Base-by-base conservation (phyloP, 2,797 vertebrate genomes). In the Cephalopachus bancanus region DNA sequence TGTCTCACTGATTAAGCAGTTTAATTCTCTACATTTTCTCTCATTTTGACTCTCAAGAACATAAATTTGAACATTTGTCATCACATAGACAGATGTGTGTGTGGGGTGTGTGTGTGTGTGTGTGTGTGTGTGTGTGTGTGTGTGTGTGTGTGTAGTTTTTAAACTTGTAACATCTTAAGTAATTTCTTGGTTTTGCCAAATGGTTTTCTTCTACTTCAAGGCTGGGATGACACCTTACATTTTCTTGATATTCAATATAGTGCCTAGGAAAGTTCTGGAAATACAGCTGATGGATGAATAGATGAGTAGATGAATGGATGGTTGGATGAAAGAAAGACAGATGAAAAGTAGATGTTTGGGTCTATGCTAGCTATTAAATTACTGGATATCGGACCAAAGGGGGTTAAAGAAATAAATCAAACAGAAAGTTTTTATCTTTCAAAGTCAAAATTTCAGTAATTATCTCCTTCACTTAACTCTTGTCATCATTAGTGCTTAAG, bases 381-480 rank as follows among this genome's bases (percentile, higher is more conserved):
- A 80, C 75, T 64, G 14, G 15, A 83, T 62, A 33, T 59, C 30
- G 71, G 20, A 3, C 10, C 51, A 80, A 20, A 74, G 20, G 10
- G 7, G 5, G 1, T 57, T 59, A 59, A 84, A 95, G 6, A 83
- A 57, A 62, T 44, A 74, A 65, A 83, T 69, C 26, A 90, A 84
- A 12, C 24, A 49, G 49, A 86, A 30, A 17, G 37, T 81, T 24
- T 87, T 60, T 49, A 78, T 49, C 76, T 83, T 62, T 78, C 16
- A 84, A 75, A 79, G 15, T n/a, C 22, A 87, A 78, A 93, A 79
- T n/a, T 69, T 57, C n/a, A 60, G 33, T 19, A 91, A 75, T 80
- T n/a, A 65, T 86, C n/a, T 76, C 12, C 30, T 53, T 67, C 30
- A 55, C 33, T 49, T 79, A 86, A 88, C 8, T 80, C 11, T 2